Evolutionary conservation across 2,113 vertebrate species (phyloP).

Genomic region (Sclerurus mexicanus): DNA sequence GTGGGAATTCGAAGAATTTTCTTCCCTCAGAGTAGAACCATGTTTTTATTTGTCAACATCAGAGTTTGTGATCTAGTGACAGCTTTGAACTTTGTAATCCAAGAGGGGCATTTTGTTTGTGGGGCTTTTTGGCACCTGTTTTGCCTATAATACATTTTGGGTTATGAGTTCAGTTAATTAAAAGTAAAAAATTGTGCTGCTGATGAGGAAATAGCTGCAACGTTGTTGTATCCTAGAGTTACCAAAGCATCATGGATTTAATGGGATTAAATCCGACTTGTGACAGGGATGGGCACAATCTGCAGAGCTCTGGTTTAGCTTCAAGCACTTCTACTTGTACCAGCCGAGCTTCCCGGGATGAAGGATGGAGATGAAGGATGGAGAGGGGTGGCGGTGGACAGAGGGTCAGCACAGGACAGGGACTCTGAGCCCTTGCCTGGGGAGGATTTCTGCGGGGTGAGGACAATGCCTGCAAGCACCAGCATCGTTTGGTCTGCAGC

Average conservation of each 20-base stretch:
- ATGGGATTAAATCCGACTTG: neutral
- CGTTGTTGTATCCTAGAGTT: neutral
- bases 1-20: neutral
- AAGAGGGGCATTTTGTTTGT: neutral
- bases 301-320: neutral
- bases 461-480: neutral
- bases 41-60: neutral
- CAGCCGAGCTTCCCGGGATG: accelerated
- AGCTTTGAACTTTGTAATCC: neutral
- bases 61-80: neutral
- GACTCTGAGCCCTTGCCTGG: accelerated
- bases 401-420: neutral
- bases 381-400: neutral
- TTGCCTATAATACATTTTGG: neutral
- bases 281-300: neutral
- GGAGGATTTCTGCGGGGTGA: neutral
- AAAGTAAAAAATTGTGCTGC: neutral
- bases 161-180: neutral
- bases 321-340: neutral
- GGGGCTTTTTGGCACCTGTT: neutral
- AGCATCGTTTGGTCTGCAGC: accelerated
- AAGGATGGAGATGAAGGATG: neutral
- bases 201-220: neutral
- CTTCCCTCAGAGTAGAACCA: neutral
- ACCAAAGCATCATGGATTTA: accelerated